A percentile compares a stretch with the other conserved stretches of the same genome.
Conservation (phyloP, 1,140 invertebrate species). For the Sitobion miscanthi region DNA sequence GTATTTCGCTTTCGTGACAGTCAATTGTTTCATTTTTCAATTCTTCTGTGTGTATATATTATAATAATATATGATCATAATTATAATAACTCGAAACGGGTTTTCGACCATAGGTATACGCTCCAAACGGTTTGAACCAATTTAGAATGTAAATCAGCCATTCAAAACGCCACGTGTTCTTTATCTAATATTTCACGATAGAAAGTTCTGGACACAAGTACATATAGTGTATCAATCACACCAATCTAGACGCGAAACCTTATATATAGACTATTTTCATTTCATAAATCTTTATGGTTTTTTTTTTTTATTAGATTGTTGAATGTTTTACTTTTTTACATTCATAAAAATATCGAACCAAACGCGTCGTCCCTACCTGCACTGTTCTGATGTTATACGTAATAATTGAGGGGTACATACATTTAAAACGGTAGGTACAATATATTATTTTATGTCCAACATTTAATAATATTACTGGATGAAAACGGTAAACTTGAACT, state of each 20-base stretch:
- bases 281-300: neutral
- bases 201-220: conserved; percentile 3
- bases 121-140: conserved; percentile 3
- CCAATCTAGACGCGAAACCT: neutral
- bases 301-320: neutral
- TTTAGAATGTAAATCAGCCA: conserved; percentile 53
- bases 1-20: neutral
- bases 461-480: neutral
- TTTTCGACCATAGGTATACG: neutral
- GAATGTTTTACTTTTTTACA: neutral
- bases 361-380: neutral
- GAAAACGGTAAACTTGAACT: neutral
- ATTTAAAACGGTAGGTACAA: neutral
- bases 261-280: neutral
- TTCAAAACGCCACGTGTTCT: conserved; percentile 36
- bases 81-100: conserved; percentile 5
- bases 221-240: neutral
- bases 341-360: neutral
- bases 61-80: neutral
- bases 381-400: neutral
- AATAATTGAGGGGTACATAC: neutral
- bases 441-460: neutral
- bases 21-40: conserved; percentile 25
- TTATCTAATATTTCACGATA: conserved; percentile 19
- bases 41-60: neutral